A percentile compares a stretch with the other conserved stretches of the same genome.
Evolutionary conservation across 2,888 invertebrate species (phyloP).

Genomic region (Parthenolecanium corni): DNA sequence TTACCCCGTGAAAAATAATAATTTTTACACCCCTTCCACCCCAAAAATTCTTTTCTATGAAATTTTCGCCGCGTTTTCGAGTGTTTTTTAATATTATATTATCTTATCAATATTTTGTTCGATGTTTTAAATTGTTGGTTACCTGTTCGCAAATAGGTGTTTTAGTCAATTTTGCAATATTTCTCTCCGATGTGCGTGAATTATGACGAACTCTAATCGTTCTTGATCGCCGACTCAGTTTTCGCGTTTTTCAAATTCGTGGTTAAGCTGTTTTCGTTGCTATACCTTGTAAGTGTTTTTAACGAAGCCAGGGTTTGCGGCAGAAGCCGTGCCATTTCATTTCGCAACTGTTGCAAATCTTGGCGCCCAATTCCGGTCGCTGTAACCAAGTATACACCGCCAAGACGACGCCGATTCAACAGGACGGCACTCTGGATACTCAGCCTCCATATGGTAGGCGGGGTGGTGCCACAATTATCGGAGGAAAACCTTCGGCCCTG

Average conservation of each 20-base stretch:
- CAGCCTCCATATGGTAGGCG: conserved; percentile 35
- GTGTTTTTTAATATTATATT: conserved; percentile 1
- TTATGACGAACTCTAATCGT: neutral
- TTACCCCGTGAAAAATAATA: no score
- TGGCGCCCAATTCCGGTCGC: neutral
- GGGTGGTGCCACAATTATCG: conserved; percentile 28
- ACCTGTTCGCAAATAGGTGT: no score
- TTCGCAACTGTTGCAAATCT: no score
- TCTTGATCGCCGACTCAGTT: no score
- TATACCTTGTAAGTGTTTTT: no score
- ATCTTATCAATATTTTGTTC: neutral
- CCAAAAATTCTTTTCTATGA: neutral
- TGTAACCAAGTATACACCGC: conserved; percentile 25
- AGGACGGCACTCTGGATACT: conserved; percentile 30
- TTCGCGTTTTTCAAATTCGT: no score
- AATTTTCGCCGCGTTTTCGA: neutral
- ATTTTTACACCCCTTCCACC: neutral
- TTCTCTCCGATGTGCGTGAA: neutral
- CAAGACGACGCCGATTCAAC: conserved; percentile 35
- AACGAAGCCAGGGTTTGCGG: no score
- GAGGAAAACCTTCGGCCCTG: conserved; percentile 16
- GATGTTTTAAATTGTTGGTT: no score
- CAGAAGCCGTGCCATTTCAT: no score
- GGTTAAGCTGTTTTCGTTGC: no score
- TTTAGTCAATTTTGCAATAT: neutral